These are phyloP conservation scores for Cantharis lateralis DNA, from an alignment of 2,888 invertebrate genomes.

Conservation along the genomic window DNA sequence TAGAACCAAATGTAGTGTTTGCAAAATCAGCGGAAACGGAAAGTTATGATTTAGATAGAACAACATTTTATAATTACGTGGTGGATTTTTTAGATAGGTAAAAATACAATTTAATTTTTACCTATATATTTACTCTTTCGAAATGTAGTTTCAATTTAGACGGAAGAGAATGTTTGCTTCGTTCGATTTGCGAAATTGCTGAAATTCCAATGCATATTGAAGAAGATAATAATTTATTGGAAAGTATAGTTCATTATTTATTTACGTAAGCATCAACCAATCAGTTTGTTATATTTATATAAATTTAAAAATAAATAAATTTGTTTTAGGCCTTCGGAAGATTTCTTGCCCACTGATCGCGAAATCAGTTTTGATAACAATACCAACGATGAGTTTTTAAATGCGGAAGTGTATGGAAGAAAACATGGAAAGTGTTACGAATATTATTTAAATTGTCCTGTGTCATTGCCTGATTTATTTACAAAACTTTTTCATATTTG, in stretches of 20 bases:
- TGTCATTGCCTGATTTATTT: slow-evolving; percentile 22
- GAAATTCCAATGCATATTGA: slow-evolving; percentile 47
- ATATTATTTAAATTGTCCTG: slow-evolving; percentile 6
- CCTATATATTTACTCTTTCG: neutral
- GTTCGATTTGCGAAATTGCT: slow-evolving; percentile 48
- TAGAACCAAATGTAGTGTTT: slow-evolving; percentile 39
- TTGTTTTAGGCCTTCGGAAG: slow-evolving; percentile 21
- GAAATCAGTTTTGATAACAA: neutral
- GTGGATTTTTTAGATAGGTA: slow-evolving; percentile 44
- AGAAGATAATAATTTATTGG: slow-evolving; percentile 51
- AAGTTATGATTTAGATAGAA: slow-evolving; percentile 43
- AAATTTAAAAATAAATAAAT: neutral
- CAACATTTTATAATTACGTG: slow-evolving; percentile 46
- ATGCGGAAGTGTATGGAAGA: slow-evolving; percentile 18
- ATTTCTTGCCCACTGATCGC: neutral
- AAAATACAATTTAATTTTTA: slow-evolving; percentile 12
- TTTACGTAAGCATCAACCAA: slow-evolving; percentile 45
- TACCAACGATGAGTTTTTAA: slow-evolving; percentile 4
- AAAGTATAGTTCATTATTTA: slow-evolving; percentile 51
- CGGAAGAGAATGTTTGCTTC: slow-evolving; percentile 46
- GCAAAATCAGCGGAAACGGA: slow-evolving; percentile 36
- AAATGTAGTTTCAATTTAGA: slow-evolving; percentile 45
- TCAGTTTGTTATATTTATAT: neutral
- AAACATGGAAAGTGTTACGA: slow-evolving; percentile 10
- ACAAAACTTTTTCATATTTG: slow-evolving; percentile 16